phyloP scores from a whole-genome alignment of 2,113 vertebrate genomes.

The Prunella himalayana region DNA sequence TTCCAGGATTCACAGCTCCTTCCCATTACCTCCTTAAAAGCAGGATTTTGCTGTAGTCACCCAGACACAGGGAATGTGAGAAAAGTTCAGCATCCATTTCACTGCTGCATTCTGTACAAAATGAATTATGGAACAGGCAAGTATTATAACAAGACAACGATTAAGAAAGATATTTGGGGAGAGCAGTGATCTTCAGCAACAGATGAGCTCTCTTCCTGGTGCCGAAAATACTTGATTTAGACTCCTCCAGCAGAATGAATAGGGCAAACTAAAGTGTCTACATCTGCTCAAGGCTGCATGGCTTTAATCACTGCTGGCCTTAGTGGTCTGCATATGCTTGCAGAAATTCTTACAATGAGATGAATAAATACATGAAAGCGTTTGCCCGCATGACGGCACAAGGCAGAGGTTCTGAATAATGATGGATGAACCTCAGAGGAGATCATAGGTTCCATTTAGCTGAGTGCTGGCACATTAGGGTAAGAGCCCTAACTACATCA shows the following conservation, averaged over 20 bases:
- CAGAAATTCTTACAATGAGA: slow-evolving; percentile 45
- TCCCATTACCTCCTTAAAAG: background rate
- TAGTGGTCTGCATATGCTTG: slow-evolving; percentile 45
- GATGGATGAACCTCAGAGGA: slow-evolving; percentile 35
- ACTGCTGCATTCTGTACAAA: background rate
- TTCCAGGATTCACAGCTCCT: background rate
- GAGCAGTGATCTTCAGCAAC: background rate
- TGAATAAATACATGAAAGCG: slow-evolving; percentile 51
- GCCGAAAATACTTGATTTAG: slow-evolving; percentile 35
- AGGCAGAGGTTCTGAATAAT: slow-evolving; percentile 36
- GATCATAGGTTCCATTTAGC: slow-evolving; percentile 46
- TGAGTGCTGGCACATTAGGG: background rate
- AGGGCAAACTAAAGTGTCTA: slow-evolving; percentile 31
- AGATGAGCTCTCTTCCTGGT: slow-evolving; percentile 5
- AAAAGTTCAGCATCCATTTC: background rate
- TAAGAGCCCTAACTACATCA: slow-evolving; percentile 13
- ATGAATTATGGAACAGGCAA: background rate
- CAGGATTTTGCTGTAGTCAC: background rate
- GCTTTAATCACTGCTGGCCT: slow-evolving; percentile 52
- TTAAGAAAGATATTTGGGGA: background rate
- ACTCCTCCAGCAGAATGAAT: background rate
- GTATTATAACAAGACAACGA: slow-evolving; percentile 11
- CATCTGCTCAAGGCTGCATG: slow-evolving; percentile 47
- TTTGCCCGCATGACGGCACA: background rate
- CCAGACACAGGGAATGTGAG: background rate